Evolutionary conservation across 2,797 vertebrate species (phyloP).

Genomic region (Eulemur rubriventer): DNA sequence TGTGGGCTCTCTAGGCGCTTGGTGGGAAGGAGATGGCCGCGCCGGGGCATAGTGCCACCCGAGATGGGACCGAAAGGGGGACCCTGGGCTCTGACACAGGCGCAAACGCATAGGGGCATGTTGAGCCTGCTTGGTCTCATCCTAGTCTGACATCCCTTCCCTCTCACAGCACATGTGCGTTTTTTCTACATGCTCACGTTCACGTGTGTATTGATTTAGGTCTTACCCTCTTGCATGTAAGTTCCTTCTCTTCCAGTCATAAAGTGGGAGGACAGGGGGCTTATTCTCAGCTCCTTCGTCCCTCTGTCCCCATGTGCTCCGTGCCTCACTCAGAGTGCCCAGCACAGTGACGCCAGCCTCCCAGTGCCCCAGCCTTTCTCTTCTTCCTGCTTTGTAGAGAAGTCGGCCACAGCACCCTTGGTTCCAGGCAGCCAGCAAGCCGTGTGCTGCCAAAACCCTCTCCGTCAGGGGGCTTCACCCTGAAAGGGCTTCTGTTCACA

Average conservation of each 20-base stretch:
- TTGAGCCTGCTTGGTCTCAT: not conserved
- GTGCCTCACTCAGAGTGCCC: not conserved
- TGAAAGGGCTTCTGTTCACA: not conserved
- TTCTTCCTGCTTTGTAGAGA: not conserved
- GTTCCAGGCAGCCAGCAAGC: not conserved
- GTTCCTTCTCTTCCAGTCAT: not conserved
- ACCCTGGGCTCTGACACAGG: not conserved
- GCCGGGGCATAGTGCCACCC: no score
- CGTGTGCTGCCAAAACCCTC: not conserved
- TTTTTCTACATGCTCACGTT: not conserved
- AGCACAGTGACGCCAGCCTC: not conserved
- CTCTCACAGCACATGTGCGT: accelerated
- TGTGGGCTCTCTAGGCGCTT: accelerated
- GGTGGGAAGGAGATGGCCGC: not conserved
- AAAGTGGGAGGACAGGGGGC: not conserved
- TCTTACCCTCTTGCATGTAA: not conserved
- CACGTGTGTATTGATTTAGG: not conserved
- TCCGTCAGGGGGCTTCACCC: not conserved
- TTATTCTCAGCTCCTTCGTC: not conserved
- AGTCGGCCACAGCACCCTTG: not conserved
- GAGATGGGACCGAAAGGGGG: not conserved
- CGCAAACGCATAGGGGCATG: accelerated
- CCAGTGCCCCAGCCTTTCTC: not conserved
- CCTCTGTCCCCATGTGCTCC: not conserved
- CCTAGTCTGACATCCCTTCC: not conserved